Conservation (phyloP, 92 coral and sea anemone species). For the Umimayanthus kanabou region DNA sequence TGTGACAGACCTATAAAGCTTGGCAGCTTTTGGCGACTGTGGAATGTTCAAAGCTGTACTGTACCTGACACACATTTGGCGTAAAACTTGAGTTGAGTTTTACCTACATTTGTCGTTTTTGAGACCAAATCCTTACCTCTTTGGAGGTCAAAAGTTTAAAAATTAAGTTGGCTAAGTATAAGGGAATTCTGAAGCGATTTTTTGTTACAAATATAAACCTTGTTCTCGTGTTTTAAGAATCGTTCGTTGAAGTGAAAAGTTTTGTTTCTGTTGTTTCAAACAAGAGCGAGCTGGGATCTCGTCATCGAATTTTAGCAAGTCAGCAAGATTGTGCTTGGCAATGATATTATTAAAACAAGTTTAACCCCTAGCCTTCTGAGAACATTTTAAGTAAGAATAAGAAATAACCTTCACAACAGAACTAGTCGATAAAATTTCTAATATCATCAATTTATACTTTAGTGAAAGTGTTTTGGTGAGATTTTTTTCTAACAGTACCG, state of each 20-base stretch:
- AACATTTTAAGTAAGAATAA: background rate
- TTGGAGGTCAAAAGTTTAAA: background rate
- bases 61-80: background rate
- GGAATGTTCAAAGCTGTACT: background rate
- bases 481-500: too few relatives aligned
- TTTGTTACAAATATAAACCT: background rate
- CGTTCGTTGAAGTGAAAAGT: background rate
- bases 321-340: background rate
- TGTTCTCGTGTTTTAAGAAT: background rate
- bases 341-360: too few relatives aligned
- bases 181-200: background rate
- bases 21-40: background rate
- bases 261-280: too few relatives aligned
- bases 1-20: constrained; percentile 61
- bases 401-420: background rate
- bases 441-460: too few relatives aligned
- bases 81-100: background rate
- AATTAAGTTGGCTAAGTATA: background rate
- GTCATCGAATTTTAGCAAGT: background rate
- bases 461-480: too few relatives aligned
- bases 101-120: background rate
- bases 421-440: too few relatives aligned
- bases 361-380: background rate
- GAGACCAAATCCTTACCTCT: background rate
- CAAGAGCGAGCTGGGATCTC: background rate